These are phyloP conservation scores for Gadus chalcogrammus DNA, from an alignment of 2,113 vertebrate genomes.

Conservation along the genomic window DNA sequence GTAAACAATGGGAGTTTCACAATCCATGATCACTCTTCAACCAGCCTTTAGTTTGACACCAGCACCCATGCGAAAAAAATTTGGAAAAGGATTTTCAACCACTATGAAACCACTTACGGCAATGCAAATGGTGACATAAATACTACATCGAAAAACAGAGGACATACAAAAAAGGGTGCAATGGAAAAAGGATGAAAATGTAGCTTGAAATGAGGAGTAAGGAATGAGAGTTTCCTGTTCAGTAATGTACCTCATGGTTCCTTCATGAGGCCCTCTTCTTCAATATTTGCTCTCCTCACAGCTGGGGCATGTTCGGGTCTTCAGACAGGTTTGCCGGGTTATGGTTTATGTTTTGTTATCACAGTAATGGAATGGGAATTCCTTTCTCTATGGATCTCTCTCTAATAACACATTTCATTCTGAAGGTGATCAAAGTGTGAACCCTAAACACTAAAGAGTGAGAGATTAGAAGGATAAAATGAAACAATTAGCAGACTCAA, in stretches of 20 bases:
- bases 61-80: too few relatives aligned
- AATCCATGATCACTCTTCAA: too few relatives aligned
- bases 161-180: neutral
- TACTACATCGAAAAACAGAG: neutral
- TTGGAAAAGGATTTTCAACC: too few relatives aligned
- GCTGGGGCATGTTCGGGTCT: constrained; percentile 78
- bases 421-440: constrained; percentile 84
- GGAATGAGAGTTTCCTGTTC: constrained; percentile 13
- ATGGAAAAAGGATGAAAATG: neutral
- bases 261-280: constrained; percentile 21
- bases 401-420: constrained; percentile 80
- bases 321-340: constrained; percentile 82
- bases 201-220: constrained; percentile 14
- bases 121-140: neutral
- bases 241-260: constrained; percentile 22
- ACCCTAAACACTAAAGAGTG: constrained; percentile 67
- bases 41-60: too few relatives aligned
- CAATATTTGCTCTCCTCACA: constrained; percentile 50
- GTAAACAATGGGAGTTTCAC: too few relatives aligned
- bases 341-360: constrained; percentile 77
- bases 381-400: constrained; percentile 74
- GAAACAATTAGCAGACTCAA: neutral
- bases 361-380: constrained; percentile 92
- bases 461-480: constrained; percentile 76
- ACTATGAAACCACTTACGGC: neutral